These are phyloP conservation scores for Leptodactylus fallax DNA, from an alignment of 2,797 vertebrate genomes.

Conservation along the genomic window DNA sequence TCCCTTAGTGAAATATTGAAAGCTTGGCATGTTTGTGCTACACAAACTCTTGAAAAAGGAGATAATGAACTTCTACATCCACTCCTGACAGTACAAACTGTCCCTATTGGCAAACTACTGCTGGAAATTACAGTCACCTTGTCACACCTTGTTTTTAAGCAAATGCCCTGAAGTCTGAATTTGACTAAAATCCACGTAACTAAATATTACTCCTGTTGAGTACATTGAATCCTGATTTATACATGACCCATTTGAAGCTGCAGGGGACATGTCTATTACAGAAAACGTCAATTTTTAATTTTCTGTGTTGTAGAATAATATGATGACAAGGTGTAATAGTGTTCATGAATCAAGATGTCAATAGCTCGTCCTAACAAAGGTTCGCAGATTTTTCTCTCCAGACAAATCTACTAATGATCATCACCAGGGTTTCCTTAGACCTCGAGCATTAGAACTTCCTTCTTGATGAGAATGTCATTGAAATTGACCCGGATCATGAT, in stretches of 20 bases:
- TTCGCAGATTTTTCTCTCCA: conserved; percentile 43
- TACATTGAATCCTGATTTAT: conserved; percentile 38
- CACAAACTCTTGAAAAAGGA: background rate
- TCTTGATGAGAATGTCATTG: conserved; percentile 25
- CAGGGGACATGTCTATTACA: conserved; percentile 41
- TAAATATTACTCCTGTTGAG: conserved; percentile 23
- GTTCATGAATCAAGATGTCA: conserved; percentile 50
- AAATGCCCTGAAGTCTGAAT: conserved; percentile 14
- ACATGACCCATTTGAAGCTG: conserved; percentile 17
- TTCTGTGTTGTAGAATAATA: conserved; percentile 35
- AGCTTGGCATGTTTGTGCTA: background rate
- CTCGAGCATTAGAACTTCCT: conserved; percentile 30
- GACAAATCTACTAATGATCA: conserved; percentile 41
- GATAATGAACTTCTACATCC: background rate
- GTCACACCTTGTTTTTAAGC: conserved; percentile 1
- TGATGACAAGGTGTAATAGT: conserved; percentile 45
- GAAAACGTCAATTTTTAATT: conserved; percentile 53
- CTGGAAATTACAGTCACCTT: background rate
- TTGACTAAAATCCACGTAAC: conserved; percentile 19
- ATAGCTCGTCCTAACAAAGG: conserved; percentile 43
- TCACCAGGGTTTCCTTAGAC: conserved; percentile 29
- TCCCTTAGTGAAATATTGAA: background rate
- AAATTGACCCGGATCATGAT: conserved; percentile 19
- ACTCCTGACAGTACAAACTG: background rate
- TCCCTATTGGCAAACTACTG: background rate